These are phyloP conservation scores for Cantharis flavilabris DNA, from an alignment of 2,888 invertebrate species.

Conservation along the genomic window DNA sequence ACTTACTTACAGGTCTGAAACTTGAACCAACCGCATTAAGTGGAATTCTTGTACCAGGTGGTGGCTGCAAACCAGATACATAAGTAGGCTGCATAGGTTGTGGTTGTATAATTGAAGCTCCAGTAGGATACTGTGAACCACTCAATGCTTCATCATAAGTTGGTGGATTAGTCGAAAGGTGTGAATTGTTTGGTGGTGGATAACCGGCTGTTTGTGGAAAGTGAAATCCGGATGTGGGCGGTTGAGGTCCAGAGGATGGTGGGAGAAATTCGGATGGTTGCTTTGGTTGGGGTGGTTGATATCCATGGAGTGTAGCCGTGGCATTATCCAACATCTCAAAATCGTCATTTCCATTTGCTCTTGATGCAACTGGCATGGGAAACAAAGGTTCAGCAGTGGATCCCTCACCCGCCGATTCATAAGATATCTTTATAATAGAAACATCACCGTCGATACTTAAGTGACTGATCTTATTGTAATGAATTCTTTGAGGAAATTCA, in stretches of 20 bases:
- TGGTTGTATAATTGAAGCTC: background rate
- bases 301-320: background rate
- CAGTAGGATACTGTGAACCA: background rate
- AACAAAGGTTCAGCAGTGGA: background rate
- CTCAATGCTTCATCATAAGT: background rate
- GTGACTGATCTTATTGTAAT: constrained; percentile 67
- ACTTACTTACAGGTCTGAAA: constrained; percentile 5
- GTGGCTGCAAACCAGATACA: background rate
- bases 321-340: background rate
- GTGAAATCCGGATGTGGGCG: background rate
- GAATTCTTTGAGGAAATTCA: constrained; percentile 75
- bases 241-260: background rate
- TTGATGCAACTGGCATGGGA: background rate
- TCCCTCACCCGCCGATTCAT: constrained; percentile 55
- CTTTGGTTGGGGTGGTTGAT: background rate
- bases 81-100: background rate
- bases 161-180: background rate
- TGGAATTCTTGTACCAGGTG: constrained; percentile 2
- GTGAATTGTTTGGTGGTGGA: background rate
- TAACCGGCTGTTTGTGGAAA: background rate
- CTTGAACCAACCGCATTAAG: constrained; percentile 7
- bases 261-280: background rate
- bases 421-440: constrained; percentile 66
- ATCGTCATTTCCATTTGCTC: background rate
- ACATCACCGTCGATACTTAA: constrained; percentile 80